A percentile compares a stretch with the other conserved stretches of the same genome.
Conservation (phyloP, 1,140 invertebrate genomes). For the Chlorops oryzae region DNA sequence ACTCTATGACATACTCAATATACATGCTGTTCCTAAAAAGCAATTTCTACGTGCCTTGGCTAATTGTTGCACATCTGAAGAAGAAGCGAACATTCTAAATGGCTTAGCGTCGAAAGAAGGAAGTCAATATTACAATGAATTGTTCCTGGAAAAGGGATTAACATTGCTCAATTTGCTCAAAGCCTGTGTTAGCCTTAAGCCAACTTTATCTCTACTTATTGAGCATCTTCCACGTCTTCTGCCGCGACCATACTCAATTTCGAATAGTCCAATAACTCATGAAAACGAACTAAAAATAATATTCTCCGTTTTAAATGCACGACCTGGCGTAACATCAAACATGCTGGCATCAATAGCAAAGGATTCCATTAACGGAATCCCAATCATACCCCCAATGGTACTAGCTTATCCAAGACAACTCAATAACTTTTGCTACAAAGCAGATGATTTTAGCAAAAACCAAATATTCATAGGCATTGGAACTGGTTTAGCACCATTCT, state of each 20-base stretch:
- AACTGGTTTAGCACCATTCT: slow-evolving; percentile 77
- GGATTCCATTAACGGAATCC: not conserved
- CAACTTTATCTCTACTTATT: slow-evolving; percentile 59
- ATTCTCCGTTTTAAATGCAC: slow-evolving; percentile 52
- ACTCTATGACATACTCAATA: slow-evolving; percentile 41
- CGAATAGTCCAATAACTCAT: slow-evolving; percentile 56
- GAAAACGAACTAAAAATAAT: slow-evolving; percentile 56
- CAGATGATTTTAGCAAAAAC: slow-evolving; percentile 52
- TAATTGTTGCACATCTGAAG: slow-evolving; percentile 17
- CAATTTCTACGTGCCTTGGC: slow-evolving; percentile 35
- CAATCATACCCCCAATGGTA: slow-evolving; percentile 24
- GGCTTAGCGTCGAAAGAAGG: slow-evolving; percentile 37
- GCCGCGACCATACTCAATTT: slow-evolving; percentile 75
- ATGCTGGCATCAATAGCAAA: slow-evolving; percentile 21
- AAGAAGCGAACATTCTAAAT: slow-evolving; percentile 25
- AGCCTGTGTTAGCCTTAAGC: slow-evolving; percentile 58
- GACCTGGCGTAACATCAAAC: slow-evolving; percentile 29
- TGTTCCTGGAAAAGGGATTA: slow-evolving; percentile 28
- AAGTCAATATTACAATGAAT: slow-evolving; percentile 22
- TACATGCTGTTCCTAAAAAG: slow-evolving; percentile 45
- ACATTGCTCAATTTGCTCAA: slow-evolving; percentile 61
- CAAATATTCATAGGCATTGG: slow-evolving; percentile 76
- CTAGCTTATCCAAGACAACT: slow-evolving; percentile 61
- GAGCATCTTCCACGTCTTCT: slow-evolving; percentile 67
- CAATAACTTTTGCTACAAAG: slow-evolving; percentile 53